Evolutionary conservation across 2,113 vertebrate genomes (phyloP).

Genomic region (Brienomyrus longianalis): DNA sequence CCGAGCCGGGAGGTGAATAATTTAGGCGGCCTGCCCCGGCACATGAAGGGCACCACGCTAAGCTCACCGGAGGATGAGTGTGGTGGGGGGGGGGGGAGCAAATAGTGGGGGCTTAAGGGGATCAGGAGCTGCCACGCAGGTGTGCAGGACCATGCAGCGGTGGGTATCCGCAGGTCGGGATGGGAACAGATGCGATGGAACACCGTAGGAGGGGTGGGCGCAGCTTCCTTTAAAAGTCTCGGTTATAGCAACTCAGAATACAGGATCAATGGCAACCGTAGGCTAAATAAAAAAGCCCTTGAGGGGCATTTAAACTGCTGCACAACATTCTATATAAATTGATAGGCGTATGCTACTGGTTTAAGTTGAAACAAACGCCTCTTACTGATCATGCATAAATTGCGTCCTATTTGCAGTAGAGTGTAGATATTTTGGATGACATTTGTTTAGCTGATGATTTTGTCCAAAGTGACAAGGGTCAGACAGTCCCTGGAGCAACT

Average conservation of each 20-base stretch:
- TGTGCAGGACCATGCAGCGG: not conserved
- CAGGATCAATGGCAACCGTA: not conserved
- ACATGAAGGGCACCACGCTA: conserved; percentile 18
- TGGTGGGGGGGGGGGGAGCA: conserved; percentile 21
- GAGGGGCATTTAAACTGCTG: not conserved
- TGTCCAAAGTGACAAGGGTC: not conserved
- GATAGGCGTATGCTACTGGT: not conserved
- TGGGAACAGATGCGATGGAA: not conserved
- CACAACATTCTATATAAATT: not conserved
- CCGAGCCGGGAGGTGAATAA: conserved; percentile 35
- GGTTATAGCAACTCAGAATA: not conserved
- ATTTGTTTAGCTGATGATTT: not conserved
- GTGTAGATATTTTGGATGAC: not conserved
- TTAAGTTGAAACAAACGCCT: not conserved
- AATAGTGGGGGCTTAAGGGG: not conserved
- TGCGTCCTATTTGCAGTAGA: not conserved
- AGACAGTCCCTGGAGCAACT: not conserved
- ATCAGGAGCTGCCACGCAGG: not conserved
- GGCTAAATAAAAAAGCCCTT: not conserved
- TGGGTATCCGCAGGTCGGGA: not conserved
- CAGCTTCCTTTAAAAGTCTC: not conserved
- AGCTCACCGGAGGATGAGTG: conserved; percentile 1
- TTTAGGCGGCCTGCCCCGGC: conserved; percentile 28
- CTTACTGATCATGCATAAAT: not conserved
- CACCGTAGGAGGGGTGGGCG: not conserved